phyloP scores from a whole-genome alignment of 2,888 invertebrate genomes.

The Galerucella calmariensis region DNA sequence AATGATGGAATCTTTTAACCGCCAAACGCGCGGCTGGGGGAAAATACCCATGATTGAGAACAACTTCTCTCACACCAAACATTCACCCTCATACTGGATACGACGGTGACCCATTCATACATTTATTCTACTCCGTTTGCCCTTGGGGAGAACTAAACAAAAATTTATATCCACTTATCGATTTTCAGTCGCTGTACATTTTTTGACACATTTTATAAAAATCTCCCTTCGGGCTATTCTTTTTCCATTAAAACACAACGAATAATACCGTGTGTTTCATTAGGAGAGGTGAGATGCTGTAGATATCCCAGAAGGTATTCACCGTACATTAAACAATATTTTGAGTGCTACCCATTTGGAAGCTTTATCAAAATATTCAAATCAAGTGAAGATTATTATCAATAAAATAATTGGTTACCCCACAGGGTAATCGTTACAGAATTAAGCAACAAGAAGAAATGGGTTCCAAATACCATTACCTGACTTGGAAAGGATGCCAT shows the following conservation, averaged over 20 bases:
- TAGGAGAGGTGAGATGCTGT: too few relatives aligned
- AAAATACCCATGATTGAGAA: conserved; percentile 67
- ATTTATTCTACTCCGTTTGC: conserved; percentile 23
- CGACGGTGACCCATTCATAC: conserved; percentile 39
- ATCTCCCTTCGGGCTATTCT: neutral
- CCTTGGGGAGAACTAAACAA: neutral
- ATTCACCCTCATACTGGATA: conserved; percentile 31
- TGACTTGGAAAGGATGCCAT: too few relatives aligned
- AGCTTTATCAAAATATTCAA: too few relatives aligned
- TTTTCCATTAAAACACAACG: neutral
- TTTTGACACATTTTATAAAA: conserved; percentile 19
- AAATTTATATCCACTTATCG: conserved; percentile 21
- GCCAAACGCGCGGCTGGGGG: conserved; percentile 65
- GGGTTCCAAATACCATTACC: too few relatives aligned
- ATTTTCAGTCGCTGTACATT: conserved; percentile 5
- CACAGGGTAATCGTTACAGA: too few relatives aligned
- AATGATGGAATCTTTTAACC: conserved; percentile 68
- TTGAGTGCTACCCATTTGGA: too few relatives aligned
- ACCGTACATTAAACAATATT: too few relatives aligned
- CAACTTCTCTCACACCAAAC: conserved; percentile 50
- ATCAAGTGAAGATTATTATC: too few relatives aligned
- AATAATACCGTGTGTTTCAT: too few relatives aligned
- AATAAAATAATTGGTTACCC: too few relatives aligned
- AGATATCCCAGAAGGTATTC: too few relatives aligned
- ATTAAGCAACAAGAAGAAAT: too few relatives aligned